Percentiles rank a stretch among this genome's conserved stretches.
phyloP scores from a whole-genome alignment of 2,113 vertebrate species.

The Callocephalon fimbriatum region DNA sequence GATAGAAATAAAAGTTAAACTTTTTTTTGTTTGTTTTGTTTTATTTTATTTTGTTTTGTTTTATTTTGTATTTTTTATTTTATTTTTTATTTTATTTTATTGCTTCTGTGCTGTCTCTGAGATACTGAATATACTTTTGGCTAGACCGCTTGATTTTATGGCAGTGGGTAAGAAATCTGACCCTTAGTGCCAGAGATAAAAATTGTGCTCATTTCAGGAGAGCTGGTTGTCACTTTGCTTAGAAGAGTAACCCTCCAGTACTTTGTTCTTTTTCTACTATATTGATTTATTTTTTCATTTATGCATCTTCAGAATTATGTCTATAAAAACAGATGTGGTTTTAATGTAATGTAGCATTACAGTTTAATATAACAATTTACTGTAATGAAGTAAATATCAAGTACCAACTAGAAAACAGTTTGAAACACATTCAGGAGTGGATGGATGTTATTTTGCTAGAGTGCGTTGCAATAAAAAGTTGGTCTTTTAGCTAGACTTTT shows the following conservation, averaged over 20 bases:
- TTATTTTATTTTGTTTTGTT: background rate
- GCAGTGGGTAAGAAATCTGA: background rate
- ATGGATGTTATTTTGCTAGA: background rate
- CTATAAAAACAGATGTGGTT: background rate
- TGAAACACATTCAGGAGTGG: background rate
- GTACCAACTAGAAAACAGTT: background rate
- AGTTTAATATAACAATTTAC: background rate
- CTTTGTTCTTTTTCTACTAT: background rate
- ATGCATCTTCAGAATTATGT: background rate
- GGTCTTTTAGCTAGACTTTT: background rate
- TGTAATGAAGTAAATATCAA: background rate
- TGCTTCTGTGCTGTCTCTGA: background rate
- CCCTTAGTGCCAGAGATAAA: background rate
- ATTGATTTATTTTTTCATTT: background rate
- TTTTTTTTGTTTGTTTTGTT: background rate
- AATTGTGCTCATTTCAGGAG: background rate
- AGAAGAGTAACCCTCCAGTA: background rate
- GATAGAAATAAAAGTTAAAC: background rate
- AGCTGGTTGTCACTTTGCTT: background rate
- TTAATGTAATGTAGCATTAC: too few species aligned
- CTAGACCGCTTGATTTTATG: background rate
- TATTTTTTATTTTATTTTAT: background rate
- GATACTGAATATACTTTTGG: background rate
- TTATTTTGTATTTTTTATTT: background rate
- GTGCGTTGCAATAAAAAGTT: background rate